Evolutionary conservation across 1,140 invertebrate species (phyloP).

Genomic region (Tetragonula clypearis): DNA sequence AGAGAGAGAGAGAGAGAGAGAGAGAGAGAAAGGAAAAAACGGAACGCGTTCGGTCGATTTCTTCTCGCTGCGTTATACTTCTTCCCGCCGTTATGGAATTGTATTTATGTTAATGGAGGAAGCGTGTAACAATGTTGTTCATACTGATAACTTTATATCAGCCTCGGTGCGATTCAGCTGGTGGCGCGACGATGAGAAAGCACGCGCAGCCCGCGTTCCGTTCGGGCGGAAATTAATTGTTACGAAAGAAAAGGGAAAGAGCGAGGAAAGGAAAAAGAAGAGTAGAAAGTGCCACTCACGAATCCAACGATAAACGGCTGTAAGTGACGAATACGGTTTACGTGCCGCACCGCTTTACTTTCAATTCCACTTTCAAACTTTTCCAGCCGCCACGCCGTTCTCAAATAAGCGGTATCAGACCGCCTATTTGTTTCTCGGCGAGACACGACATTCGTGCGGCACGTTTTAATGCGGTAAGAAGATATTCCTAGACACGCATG

Average conservation of each 20-base stretch:
- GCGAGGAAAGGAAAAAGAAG: background rate
- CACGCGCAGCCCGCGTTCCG: background rate
- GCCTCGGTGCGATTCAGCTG: background rate
- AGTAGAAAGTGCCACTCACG: constrained; percentile 45
- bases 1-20: too few species aligned
- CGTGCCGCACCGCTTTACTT: constrained; percentile 73
- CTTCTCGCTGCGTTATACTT: too few species aligned
- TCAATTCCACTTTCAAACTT: constrained; percentile 79
- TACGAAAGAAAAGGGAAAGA: background rate
- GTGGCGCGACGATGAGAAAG: background rate
- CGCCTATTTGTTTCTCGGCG: constrained; percentile 75
- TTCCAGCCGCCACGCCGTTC: constrained; percentile 69
- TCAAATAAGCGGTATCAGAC: constrained; percentile 74
- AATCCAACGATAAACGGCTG: constrained; percentile 61
- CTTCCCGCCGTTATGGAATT: constrained; percentile 20
- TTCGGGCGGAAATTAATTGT: constrained; percentile 48
- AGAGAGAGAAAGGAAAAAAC: too few species aligned
- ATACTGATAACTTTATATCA: constrained; percentile 14
- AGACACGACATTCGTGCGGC: constrained; percentile 76
- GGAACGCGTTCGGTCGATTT: constrained; percentile 15
- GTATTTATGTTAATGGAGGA: constrained; percentile 37
- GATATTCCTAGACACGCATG: constrained; percentile 74
- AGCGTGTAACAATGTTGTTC: background rate
- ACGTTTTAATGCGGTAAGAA: constrained; percentile 72
- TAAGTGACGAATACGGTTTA: constrained; percentile 67